Evolutionary conservation across 2,888 invertebrate species (phyloP).

Genomic region (Calameuta pallipes): DNA sequence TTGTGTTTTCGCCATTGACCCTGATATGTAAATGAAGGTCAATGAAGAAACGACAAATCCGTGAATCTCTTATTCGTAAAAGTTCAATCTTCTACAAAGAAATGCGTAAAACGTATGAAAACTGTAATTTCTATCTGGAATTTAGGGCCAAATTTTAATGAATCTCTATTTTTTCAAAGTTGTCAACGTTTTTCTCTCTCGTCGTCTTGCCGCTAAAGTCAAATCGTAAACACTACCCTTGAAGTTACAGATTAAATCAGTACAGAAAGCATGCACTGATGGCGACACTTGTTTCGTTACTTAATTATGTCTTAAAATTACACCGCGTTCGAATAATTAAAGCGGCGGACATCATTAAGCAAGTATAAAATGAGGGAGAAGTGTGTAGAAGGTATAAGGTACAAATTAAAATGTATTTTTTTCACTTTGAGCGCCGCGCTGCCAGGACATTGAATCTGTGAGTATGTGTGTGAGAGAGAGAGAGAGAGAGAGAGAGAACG

Average conservation of each 20-base stretch:
- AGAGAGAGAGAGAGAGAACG: too few species aligned
- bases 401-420: constrained; percentile 18
- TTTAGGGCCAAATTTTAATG: neutral
- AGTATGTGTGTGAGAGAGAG: neutral
- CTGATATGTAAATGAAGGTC: too few species aligned
- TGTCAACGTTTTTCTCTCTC: neutral
- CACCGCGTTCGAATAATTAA: constrained; percentile 49
- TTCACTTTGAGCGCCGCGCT: constrained; percentile 18
- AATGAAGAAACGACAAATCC: too few species aligned
- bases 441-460: neutral
- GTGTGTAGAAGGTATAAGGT: constrained; percentile 31
- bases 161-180: neutral
- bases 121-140: neutral
- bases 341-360: constrained; percentile 52
- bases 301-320: constrained; percentile 49
- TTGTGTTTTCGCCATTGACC: too few species aligned
- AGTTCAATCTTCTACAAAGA: too few species aligned
- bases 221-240: neutral
- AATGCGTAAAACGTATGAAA: neutral
- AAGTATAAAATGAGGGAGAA: constrained; percentile 47
- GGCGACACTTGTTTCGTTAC: constrained; percentile 33
- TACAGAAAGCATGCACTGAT: neutral
- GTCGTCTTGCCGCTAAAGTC: neutral
- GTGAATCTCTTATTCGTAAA: too few species aligned
- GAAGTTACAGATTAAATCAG: neutral